These are phyloP conservation scores for Chymomyza caudatula DNA, from an alignment of 2,888 invertebrate species.

Conservation along the genomic window DNA sequence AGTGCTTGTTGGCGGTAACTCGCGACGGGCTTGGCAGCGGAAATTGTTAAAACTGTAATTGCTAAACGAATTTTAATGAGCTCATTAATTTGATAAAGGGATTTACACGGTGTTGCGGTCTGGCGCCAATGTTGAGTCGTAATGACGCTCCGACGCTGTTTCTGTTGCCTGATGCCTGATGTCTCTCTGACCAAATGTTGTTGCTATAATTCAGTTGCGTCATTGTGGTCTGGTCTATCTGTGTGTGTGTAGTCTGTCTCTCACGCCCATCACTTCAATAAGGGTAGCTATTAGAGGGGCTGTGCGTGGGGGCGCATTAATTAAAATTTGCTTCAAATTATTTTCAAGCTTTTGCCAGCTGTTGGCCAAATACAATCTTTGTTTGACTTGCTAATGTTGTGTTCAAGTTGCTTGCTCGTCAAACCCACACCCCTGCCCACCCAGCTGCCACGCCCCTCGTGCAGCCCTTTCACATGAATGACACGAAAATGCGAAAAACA, in stretches of 20 bases:
- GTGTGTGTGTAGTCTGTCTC: conserved; percentile 16
- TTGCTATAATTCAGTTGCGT: not conserved
- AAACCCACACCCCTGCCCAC: not conserved
- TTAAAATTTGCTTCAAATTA: conserved; percentile 68
- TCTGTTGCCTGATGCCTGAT: conserved; percentile 20
- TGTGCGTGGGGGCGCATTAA: conserved; percentile 44
- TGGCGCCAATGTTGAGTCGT: conserved; percentile 22
- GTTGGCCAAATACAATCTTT: conserved; percentile 56
- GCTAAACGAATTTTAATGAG: conserved; percentile 76
- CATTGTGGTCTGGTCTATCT: conserved; percentile 12
- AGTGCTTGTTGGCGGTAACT: not conserved
- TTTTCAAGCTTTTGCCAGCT: conserved; percentile 45
- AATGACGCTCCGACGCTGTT: not conserved
- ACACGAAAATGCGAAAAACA: conserved; percentile 6
- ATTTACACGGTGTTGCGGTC: conserved; percentile 71
- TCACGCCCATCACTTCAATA: conserved; percentile 1
- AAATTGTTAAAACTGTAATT: conserved; percentile 75
- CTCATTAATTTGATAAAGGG: conserved; percentile 75
- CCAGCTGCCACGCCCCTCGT: conserved; percentile 4
- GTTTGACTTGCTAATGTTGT: conserved; percentile 47
- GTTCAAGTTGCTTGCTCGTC: conserved; percentile 17
- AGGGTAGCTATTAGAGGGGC: no score
- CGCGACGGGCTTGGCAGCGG: conserved; percentile 29
- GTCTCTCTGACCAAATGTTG: conserved; percentile 50
- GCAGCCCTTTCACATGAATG: not conserved